Conservation (phyloP, 2,797 vertebrate species). For the Triplophysa bombifrons region DNA sequence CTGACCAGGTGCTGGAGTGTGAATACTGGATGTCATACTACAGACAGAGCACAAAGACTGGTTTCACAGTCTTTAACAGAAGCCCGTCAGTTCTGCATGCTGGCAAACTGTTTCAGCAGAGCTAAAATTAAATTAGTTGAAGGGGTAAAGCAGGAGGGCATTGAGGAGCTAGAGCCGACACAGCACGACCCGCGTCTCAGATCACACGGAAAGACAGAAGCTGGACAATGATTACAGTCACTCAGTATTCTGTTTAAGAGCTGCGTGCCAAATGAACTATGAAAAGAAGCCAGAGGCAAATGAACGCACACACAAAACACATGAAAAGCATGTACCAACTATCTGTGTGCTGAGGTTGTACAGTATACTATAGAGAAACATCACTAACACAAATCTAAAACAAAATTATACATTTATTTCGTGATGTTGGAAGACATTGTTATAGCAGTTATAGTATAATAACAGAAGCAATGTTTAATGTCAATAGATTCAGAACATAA, state of each 20-base stretch:
- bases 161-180: constrained; percentile 62
- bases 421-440: too few species aligned
- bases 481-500: too few species aligned
- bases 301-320: constrained; percentile 3
- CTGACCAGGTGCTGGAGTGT: constrained; percentile 73
- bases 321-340: background rate
- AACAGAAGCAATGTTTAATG: background rate
- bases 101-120: constrained; percentile 68
- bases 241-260: constrained; percentile 26
- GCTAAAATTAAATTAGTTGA: constrained; percentile 78
- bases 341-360: background rate
- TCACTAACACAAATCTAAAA: too few species aligned
- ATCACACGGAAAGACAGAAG: constrained; percentile 60
- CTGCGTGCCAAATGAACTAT: constrained; percentile 11
- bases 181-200: constrained; percentile 64
- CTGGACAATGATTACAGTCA: constrained; percentile 73
- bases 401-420: too few species aligned
- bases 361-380: background rate
- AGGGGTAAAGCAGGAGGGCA: constrained; percentile 61
- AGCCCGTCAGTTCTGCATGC: constrained; percentile 68
- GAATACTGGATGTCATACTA: constrained; percentile 74
- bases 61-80: constrained; percentile 71
- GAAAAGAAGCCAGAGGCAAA: constrained; percentile 24
- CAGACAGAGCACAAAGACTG: constrained; percentile 66
- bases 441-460: too few species aligned